Evolutionary conservation across 1,140 invertebrate genomes (phyloP).

Genomic region (Periplaneta americana): DNA sequence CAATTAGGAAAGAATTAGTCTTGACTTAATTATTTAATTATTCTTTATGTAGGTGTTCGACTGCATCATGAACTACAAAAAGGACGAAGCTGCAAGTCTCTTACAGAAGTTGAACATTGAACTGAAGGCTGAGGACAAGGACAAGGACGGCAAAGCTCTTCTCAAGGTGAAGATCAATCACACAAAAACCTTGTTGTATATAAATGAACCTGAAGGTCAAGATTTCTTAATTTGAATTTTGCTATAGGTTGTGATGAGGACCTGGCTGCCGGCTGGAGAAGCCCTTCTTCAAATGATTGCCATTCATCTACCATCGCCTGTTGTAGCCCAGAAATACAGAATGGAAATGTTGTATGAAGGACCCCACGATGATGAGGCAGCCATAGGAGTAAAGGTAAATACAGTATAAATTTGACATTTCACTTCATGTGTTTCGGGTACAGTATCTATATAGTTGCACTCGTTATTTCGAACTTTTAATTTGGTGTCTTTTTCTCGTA

Average conservation of each 20-base stretch:
- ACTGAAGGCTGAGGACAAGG: conserved; percentile 90
- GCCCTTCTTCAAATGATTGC: conserved; percentile 99
- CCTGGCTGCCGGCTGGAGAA: conserved; percentile 98
- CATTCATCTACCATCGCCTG: conserved; percentile 98
- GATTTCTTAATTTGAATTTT: conserved; percentile 18
- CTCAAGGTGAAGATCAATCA: conserved; percentile 56
- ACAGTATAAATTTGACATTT: conserved; percentile 5
- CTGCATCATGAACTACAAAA: conserved; percentile 96
- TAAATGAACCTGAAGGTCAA: conserved; percentile 19
- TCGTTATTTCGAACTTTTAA: too few species aligned
- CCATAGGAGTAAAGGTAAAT: conserved; percentile 73
- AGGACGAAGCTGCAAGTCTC: conserved; percentile 85
- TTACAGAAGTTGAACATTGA: conserved; percentile 88
- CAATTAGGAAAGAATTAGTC: too few species aligned
- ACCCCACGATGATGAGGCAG: conserved; percentile 95
- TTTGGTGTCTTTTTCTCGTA: conserved; percentile 39
- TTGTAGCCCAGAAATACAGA: conserved; percentile 97
- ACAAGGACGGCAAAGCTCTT: conserved; percentile 89
- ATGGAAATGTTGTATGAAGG: conserved; percentile 99
- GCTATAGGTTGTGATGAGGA: conserved; percentile 86
- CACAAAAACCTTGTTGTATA: not conserved
- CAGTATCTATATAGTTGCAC: not conserved
- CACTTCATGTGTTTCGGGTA: not conserved
- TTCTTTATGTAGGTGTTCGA: conserved; percentile 70
- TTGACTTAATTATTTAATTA: too few species aligned